Evolutionary conservation across 2,797 vertebrate species (phyloP), one percentile per base, ranked within the genome.

Genomic region (Loriculus beryllinus): DNA sequence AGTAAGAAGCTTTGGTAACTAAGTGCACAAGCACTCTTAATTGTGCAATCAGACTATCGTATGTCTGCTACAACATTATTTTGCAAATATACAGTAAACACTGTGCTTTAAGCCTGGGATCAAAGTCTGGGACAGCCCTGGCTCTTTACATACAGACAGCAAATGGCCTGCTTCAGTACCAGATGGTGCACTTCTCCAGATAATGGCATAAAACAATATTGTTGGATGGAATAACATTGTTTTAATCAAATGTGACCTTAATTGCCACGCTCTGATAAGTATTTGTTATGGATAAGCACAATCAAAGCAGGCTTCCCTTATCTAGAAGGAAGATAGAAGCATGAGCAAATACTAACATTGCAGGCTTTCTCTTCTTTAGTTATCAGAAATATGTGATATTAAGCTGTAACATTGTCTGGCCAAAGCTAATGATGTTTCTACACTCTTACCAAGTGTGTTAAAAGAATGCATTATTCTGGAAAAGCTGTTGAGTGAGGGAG

Each of bases 381-480:
- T 40, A 14, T 7, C n/a, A 71, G 35, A 42, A 52, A 26, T 21
- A 10, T 0, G 1, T 33, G 37, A 26, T 49, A 8, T 1, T 26
- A 65, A 59, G 52, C 51, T 62, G 71, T 31, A 52, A 16, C 8
- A 1, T 12, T 7, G 21, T 43, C 63, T 52, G 65, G 26, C 31
- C 33, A 3, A 29, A 49, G 22, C 14, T 28, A 17, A 9, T 37
- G 9, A 17, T 3, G 47, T 18, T 43, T 48, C 14, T 17, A 25
- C 3, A 1, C 51, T 65, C 3, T 12, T 21, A 22, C 21, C 29
- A 35, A 25, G 14, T 31, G 2, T 13, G 29, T 59, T 47, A 31
- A 22, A 37, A 11, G 15, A 11, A 13, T 5, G 14, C 1, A 0
- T 26, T 22, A 7, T 42, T 59, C 15, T 23, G 39, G 77, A 12